A percentile compares a stretch with the other conserved stretches of the same genome.
Conservation (phyloP, 1,140 invertebrate species). For the Ctenoplectra terminalis region DNA sequence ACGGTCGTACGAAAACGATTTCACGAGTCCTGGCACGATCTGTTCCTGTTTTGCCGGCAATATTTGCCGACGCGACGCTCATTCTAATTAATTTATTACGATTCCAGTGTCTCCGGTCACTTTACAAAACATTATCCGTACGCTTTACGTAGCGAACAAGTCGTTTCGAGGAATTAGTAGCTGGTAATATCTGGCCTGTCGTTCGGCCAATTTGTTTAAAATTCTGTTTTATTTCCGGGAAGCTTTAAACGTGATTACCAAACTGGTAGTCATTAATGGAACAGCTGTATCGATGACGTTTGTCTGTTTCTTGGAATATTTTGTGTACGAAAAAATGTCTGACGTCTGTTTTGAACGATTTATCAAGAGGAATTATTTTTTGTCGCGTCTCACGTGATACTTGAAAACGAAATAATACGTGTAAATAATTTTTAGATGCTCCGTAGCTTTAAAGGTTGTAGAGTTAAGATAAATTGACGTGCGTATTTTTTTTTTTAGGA, state of each 20-base stretch:
- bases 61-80: neutral
- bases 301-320: neutral
- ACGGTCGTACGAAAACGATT: constrained; percentile 14
- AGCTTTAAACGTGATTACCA: neutral
- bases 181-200: neutral
- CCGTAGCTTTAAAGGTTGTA: too few species aligned
- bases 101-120: neutral
- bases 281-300: neutral
- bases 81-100: neutral
- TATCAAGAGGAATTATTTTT: too few species aligned
- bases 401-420: too few species aligned
- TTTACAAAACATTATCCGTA: neutral
- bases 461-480: too few species aligned
- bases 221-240: neutral
- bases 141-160: neutral
- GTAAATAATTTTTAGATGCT: too few species aligned
- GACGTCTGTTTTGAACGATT: too few species aligned
- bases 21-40: constrained; percentile 27
- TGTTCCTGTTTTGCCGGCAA: constrained; percentile 26
- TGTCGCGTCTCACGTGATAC: too few species aligned
- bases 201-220: neutral
- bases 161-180: neutral
- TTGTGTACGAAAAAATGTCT: too few species aligned
- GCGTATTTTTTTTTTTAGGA: neutral
- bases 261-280: neutral